Conservation (phyloP, 2,797 vertebrate species). For the Sebastiscus albofasciatus region DNA sequence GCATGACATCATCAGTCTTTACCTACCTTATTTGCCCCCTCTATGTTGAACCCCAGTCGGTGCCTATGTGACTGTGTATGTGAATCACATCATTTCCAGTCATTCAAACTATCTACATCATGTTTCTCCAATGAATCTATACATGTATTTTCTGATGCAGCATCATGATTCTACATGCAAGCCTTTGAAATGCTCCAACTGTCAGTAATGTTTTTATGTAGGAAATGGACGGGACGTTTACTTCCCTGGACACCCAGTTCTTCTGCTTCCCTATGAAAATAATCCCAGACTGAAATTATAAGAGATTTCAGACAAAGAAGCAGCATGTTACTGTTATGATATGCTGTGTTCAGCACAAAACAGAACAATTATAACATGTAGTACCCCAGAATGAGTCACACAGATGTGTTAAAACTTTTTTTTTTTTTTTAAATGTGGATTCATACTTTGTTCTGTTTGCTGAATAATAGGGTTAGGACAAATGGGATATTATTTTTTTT, state of each 20-base stretch:
- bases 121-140: neutral
- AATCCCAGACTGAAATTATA: neutral
- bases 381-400: neutral
- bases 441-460: neutral
- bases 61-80: neutral
- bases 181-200: neutral
- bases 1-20: too few species aligned
- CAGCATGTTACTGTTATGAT: neutral
- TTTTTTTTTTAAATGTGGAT: neutral
- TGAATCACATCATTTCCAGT: neutral
- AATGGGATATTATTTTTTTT: conserved; percentile 41
- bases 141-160: neutral
- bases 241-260: neutral
- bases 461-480: conserved; percentile 27
- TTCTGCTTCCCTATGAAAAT: neutral
- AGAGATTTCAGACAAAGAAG: neutral
- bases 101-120: neutral
- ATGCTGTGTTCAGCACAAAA: neutral
- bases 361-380: neutral
- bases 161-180: neutral
- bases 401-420: conserved; percentile 26
- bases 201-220: neutral
- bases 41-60: too few species aligned
- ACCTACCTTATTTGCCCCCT: too few species aligned
- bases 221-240: neutral